Evolutionary conservation across 2,888 invertebrate genomes (phyloP), one percentile per base, ranked within the genome.

Genomic region (Cerastoderma edule): DNA sequence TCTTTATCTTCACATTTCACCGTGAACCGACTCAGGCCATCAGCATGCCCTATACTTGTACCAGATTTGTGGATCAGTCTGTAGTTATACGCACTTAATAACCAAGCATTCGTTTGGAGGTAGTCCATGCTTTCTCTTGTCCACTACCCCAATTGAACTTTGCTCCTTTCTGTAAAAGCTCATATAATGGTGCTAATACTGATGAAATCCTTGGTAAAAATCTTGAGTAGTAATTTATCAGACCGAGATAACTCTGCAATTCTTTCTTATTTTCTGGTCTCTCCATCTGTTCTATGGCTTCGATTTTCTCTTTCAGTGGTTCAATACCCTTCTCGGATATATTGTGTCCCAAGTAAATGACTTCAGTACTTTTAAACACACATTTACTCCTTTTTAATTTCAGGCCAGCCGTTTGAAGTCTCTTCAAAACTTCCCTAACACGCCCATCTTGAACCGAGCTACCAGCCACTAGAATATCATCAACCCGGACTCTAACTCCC

Each of bases 281-380:
- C n/a, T n/a, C n/a, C n/a, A n/a, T n/a, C 19, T 88, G 68, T 16
- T 68, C 60, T n/a, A 90, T 84, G 0, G 87, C 89, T 33, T 83
- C 65, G 1, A 86, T 71, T 54, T 88, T 89, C n/a, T 57, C 28
- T 24, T 22, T 28, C 13, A 77, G 57, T 27, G 87, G 84, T 32
- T 75, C 28, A 19, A 85, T 72, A 0, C 88, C 89, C 22, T 83
- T 54, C 19, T 69, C 63, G 54, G 80, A 69, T 8, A 85, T 75
- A 10, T 56, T 30, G 67, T 85, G 84, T 10, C 88, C 88, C 19
- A 89, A 60, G 70, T 87, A 87, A 13, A 74, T 70, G 5, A 89
- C 78, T 44, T 67, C 53, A 2, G 67, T 22, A 66, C 19, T 64
- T n/a, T 83, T 39, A 64, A 85, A 87, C 27, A 57, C 57, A 67